These are phyloP conservation scores for Myotis pilosus DNA, from an alignment of 2,797 vertebrate species.

Conservation along the genomic window DNA sequence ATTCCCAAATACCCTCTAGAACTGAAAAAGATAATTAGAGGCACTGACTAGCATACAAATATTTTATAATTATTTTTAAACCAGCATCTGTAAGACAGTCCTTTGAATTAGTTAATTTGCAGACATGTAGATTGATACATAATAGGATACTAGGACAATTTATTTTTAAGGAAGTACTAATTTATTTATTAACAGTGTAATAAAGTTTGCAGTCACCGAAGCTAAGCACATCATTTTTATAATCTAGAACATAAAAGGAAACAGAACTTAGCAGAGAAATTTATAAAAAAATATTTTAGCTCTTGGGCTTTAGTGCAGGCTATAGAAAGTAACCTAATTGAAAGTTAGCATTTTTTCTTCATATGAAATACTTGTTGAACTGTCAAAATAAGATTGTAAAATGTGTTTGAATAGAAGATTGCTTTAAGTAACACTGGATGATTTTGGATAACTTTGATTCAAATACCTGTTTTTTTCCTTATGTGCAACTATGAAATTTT, in stretches of 20 bases:
- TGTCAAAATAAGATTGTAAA: slow-evolving; percentile 36
- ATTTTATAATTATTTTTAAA: slow-evolving; percentile 73
- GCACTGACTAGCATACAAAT: slow-evolving; percentile 43
- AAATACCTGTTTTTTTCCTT: slow-evolving; percentile 1
- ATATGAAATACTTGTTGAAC: slow-evolving; percentile 37
- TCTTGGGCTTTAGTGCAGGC: slow-evolving; percentile 51
- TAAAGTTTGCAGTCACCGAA: slow-evolving; percentile 68
- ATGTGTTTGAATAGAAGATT: not conserved
- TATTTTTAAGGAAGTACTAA: slow-evolving; percentile 79
- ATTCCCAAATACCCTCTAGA: slow-evolving; percentile 66
- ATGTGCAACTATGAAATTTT: not conserved
- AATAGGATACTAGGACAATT: slow-evolving; percentile 68
- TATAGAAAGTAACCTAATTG: slow-evolving; percentile 65
- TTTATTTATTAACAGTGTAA: slow-evolving; percentile 72
- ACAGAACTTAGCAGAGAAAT: slow-evolving; percentile 46
- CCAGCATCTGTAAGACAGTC: slow-evolving; percentile 56
- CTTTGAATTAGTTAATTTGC: slow-evolving; percentile 71
- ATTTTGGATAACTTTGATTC: not conserved
- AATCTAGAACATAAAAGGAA: slow-evolving; percentile 55
- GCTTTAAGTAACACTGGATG: not conserved
- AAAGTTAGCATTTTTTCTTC: slow-evolving; percentile 47
- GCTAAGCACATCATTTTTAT: slow-evolving; percentile 55
- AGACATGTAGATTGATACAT: slow-evolving; percentile 53
- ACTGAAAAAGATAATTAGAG: slow-evolving; percentile 71
- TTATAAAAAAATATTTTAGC: slow-evolving; percentile 71